Evolutionary conservation across 2,888 invertebrate species (phyloP), one percentile per base, ranked within the genome.

Genomic region (Bursaphelenchus okinawaensis): DNA sequence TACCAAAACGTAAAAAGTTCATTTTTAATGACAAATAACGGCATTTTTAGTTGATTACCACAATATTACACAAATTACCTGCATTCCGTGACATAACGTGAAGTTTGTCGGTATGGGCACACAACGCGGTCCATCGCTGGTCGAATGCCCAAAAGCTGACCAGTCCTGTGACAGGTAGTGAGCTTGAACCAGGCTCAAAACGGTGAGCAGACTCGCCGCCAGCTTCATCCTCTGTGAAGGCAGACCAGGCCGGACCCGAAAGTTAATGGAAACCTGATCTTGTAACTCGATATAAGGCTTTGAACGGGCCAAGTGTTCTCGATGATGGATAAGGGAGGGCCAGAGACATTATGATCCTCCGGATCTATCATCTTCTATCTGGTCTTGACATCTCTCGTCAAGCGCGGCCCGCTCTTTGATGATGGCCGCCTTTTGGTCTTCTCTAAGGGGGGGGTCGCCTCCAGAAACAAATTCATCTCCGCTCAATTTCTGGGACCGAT

Each of bases 61-160:
- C n/a, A n/a, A n/a, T n/a, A n/a, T n/a, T n/a, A n/a, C n/a, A 4
- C 19, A 7, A 31, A 23, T 57, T 12, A 80, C 81, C 72, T 87
- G 87, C 70, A 88, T 87, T 66, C 85, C 85, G 71, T 85, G 84
- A 78, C 88, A 88, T 63, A 88, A 84, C n/a, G 85, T 85, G 83
- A 88, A 84, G 80, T 87, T 87, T 51, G 80, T 76, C 9, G 88
- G 88, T 70, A 88, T 88, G 76, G 86, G 85, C 50, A 88, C 85
- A 80, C 88, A 88, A 63, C 28, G 63, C 9, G 62, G 62, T n/a
- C 6, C 40, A 40, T 40, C 40, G 16, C 40, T 1, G n/a, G 40
- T 40, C 40, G 6, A 40, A 12, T 40, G 2, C n/a, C 40, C 40
- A 40, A 40, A 40, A n/a, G 40, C n/a, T 1, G 40, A 40, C 40